A percentile compares a stretch with the other conserved stretches of the same genome.
Evolutionary conservation across 2,797 vertebrate genomes (phyloP).

Genomic region (Bovichtus variegatus): DNA sequence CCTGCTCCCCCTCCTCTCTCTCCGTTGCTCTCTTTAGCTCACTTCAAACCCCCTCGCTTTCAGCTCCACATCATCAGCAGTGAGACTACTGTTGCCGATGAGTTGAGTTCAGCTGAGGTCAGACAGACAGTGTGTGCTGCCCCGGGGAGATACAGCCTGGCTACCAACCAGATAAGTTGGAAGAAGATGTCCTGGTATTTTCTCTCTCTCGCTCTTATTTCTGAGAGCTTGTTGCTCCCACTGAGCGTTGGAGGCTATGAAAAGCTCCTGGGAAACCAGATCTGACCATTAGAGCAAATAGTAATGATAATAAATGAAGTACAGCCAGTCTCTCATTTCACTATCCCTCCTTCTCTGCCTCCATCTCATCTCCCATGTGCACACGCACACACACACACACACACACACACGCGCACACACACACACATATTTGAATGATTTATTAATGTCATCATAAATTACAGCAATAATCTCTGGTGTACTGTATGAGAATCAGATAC

Average conservation of each 20-base stretch:
- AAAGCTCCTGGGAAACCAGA: slow-evolving; percentile 43
- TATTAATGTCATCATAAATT: slow-evolving; percentile 62
- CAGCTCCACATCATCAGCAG: slow-evolving; percentile 62
- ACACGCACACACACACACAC: background rate
- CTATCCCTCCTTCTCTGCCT: slow-evolving; percentile 27
- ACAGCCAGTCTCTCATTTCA: slow-evolving; percentile 29
- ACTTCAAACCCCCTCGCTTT: slow-evolving; percentile 31
- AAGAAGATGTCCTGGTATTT: slow-evolving; percentile 52
- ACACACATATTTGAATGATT: slow-evolving; percentile 43
- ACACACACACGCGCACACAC: background rate
- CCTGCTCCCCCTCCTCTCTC: background rate
- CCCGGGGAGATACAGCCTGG: slow-evolving; percentile 57
- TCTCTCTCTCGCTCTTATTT: slow-evolving; percentile 13
- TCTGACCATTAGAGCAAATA: slow-evolving; percentile 52
- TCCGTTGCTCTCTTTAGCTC: slow-evolving; percentile 28
- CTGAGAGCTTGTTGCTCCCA: slow-evolving; percentile 25
- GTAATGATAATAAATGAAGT: slow-evolving; percentile 49
- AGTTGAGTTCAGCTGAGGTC: slow-evolving; percentile 76
- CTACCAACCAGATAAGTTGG: slow-evolving; percentile 61
- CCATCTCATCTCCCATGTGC: slow-evolving; percentile 23
- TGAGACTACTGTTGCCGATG: slow-evolving; percentile 50
- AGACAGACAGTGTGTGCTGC: slow-evolving; percentile 63
- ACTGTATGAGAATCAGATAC: slow-evolving; percentile 32
- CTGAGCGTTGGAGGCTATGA: slow-evolving; percentile 28
- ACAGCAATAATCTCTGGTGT: slow-evolving; percentile 38